Conservation (phyloP, 1,140 invertebrate genomes). For the Chymomyza costata region DNA sequence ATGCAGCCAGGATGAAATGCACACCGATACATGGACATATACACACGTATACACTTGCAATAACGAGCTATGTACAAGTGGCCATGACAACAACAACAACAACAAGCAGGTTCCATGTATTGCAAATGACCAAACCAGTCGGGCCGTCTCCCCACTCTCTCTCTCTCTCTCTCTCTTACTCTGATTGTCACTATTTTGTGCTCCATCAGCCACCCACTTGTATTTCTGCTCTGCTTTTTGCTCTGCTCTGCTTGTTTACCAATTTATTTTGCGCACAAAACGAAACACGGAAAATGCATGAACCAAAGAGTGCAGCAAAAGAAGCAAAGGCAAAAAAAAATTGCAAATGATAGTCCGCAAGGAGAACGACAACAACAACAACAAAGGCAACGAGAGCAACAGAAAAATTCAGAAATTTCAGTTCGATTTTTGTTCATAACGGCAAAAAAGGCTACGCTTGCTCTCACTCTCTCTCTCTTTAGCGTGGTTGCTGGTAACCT, state of each 20-base stretch:
- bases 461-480: slow-evolving; percentile 11
- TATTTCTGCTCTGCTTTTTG: slow-evolving; percentile 16
- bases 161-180: background rate
- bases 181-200: background rate
- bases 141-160: background rate
- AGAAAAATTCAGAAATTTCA: slow-evolving; percentile 54
- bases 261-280: slow-evolving; percentile 72
- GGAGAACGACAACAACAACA: slow-evolving; percentile 13
- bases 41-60: slow-evolving; percentile 17
- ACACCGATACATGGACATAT: slow-evolving; percentile 17
- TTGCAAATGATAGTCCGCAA: slow-evolving; percentile 41
- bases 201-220: slow-evolving; percentile 23
- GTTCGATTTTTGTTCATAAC: slow-evolving; percentile 70
- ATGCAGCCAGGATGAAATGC: slow-evolving; percentile 52
- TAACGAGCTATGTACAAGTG: slow-evolving; percentile 45
- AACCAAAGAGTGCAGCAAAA: slow-evolving; percentile 24
- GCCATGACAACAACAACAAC: slow-evolving; percentile 5
- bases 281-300: slow-evolving; percentile 71
- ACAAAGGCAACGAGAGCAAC: background rate
- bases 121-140: slow-evolving; percentile 41
- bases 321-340: slow-evolving; percentile 6
- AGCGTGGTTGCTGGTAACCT: no score
- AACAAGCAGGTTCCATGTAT: slow-evolving; percentile 37
- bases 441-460: slow-evolving; percentile 33
- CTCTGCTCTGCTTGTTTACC: slow-evolving; percentile 61